These are phyloP conservation scores for Yponomeuta malinellus DNA, from an alignment of 2,888 invertebrate species.

Conservation along the genomic window DNA sequence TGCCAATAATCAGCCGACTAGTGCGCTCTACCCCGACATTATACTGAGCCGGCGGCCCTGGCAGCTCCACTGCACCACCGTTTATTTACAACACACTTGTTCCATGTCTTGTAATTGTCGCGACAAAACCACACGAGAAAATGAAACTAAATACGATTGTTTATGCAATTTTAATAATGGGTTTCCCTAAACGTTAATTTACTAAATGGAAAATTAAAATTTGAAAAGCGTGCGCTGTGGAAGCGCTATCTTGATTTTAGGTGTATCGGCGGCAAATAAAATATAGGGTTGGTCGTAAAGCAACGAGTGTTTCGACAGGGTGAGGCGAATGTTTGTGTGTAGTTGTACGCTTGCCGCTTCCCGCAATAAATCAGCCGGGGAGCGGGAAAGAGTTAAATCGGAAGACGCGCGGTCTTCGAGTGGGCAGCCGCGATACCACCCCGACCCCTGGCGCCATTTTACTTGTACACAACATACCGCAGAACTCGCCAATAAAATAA, in stretches of 20 bases:
- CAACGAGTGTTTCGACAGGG: conserved; percentile 49
- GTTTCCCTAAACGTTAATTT: conserved; percentile 12
- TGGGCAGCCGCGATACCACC: conserved; percentile 41
- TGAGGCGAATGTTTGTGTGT: conserved; percentile 44
- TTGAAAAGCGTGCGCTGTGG: conserved; percentile 4
- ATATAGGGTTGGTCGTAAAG: conserved; percentile 57
- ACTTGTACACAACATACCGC: neutral
- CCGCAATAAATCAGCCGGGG: conserved; percentile 58
- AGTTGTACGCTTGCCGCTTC: conserved; percentile 33
- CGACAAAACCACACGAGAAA: conserved; percentile 7
- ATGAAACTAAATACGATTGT: conserved; percentile 5
- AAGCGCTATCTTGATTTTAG: conserved; percentile 30
- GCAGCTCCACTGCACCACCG: conserved; percentile 25
- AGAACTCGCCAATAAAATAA: conserved; percentile 17
- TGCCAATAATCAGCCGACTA: conserved; percentile 41
- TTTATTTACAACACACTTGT: conserved; percentile 43
- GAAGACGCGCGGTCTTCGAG: conserved; percentile 46
- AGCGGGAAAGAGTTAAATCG: conserved; percentile 50
- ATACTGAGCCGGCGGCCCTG: conserved; percentile 19
- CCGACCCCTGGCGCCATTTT: neutral
- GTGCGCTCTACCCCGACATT: conserved; percentile 47
- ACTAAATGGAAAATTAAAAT: conserved; percentile 9
- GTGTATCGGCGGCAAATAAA: conserved; percentile 51
- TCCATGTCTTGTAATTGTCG: conserved; percentile 27
- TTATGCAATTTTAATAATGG: conserved; percentile 13